Conservation (phyloP, 2,888 invertebrate species). For the Latrodectus hesperus region DNA sequence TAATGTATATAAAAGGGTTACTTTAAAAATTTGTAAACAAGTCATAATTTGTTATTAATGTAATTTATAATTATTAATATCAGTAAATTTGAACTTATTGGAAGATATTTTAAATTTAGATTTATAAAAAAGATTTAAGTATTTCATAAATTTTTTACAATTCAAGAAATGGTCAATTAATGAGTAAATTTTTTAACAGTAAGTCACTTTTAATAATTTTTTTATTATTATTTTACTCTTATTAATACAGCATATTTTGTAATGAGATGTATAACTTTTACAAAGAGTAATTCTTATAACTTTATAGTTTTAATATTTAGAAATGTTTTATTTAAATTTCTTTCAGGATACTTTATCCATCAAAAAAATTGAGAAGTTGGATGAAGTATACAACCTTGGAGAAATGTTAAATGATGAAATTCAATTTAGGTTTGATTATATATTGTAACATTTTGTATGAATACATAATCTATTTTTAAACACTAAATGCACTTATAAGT, state of each 20-base stretch:
- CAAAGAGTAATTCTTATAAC: background rate
- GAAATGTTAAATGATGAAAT: conserved; percentile 86
- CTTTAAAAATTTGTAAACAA: too few species aligned
- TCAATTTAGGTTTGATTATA: conserved; percentile 76
- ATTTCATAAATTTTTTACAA: too few species aligned
- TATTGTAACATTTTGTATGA: background rate
- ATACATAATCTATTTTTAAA: background rate
- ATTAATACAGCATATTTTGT: background rate
- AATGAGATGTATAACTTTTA: background rate
- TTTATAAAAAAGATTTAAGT: too few species aligned
- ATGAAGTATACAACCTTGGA: conserved; percentile 81
- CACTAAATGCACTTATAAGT: background rate
- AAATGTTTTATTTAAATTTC: background rate
- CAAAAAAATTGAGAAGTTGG: conserved; percentile 80
- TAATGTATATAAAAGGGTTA: too few species aligned
- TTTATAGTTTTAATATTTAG: background rate
- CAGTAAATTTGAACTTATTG: too few species aligned
- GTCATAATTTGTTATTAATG: too few species aligned
- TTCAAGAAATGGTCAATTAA: too few species aligned
- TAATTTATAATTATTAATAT: too few species aligned
- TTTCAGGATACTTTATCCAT: conserved; percentile 77
- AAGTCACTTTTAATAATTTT: too few species aligned
- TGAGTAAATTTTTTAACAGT: too few species aligned
- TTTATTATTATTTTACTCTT: too few species aligned
- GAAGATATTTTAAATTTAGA: too few species aligned